Percentiles rank a stretch among this genome's conserved stretches.
Evolutionary conservation across 1,140 invertebrate species (phyloP).

Genomic region (Chironomus tepperi): DNA sequence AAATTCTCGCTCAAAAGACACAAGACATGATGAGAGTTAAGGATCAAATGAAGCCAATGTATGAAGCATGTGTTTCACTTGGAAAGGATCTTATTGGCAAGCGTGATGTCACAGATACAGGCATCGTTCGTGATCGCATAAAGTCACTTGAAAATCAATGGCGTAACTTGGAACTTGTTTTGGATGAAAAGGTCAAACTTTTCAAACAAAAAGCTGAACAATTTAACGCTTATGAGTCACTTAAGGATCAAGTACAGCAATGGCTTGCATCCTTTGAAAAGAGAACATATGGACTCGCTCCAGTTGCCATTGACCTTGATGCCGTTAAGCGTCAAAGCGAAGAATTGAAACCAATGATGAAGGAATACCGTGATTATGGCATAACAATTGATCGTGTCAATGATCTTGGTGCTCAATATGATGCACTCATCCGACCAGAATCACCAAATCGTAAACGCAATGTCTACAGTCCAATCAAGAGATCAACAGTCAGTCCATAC

Average conservation of each 20-base stretch:
- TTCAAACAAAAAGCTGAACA: conserved; percentile 76
- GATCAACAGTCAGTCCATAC: conserved; percentile 45
- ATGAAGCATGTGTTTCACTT: conserved; percentile 68
- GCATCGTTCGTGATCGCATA: conserved; percentile 73
- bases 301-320: conserved; percentile 80
- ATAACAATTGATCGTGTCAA: conserved; percentile 85
- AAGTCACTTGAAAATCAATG: conserved; percentile 81
- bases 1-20: conserved; percentile 60
- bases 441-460: conserved; percentile 57
- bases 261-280: conserved; percentile 79
- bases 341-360: conserved; percentile 78
- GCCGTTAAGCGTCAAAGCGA: conserved; percentile 73
- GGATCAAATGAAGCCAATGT: conserved; percentile 41
- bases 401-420: conserved; percentile 77
- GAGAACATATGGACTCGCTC: conserved; percentile 58
- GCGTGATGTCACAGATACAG: conserved; percentile 83
- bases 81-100: conserved; percentile 79
- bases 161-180: conserved; percentile 67
- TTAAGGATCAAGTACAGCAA: conserved; percentile 72
- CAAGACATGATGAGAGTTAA: conserved; percentile 44
- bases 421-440: conserved; percentile 67
- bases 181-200: conserved; percentile 76
- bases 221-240: conserved; percentile 70
- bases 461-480: conserved; percentile 67
- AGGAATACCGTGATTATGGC: conserved; percentile 82